Evolutionary conservation across 2,113 vertebrate species (phyloP), one percentile per base, ranked within the genome.

Genomic region (Phalacrocorax carbo): DNA sequence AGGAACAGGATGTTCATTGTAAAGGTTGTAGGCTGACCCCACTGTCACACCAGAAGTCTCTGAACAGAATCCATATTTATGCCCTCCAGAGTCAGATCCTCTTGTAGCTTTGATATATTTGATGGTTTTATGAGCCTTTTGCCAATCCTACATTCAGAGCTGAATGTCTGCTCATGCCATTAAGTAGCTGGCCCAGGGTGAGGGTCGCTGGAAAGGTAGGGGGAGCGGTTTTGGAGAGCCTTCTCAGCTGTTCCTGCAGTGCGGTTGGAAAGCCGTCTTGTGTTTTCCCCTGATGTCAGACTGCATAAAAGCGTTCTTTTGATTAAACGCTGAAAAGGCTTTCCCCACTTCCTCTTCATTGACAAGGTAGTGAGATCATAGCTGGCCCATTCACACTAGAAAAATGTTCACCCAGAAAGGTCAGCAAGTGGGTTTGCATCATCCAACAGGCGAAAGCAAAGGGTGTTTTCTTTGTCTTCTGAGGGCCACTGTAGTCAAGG

Each of bases 41-140:
- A 94, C 94, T 94, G 96, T 97, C 98, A 97, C 98, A 98, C 92
- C 96, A 95, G 96, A 97, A 95, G 93, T 98, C 98, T 98, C 91
- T 96, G 84, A 89, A 97, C 86, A 78, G 94, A 97, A 94, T 97
- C 88, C 96, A 83, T 96, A 92, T 96, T 97, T 97, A 96, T 97
- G 87, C 91, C 94, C 93, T 95, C 54, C 79, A 80, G 86, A 95
- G 95, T 97, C 89, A 79, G 92, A 91, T 89, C 71, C 68, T 84
- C 93, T 95, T 94, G 86, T 91, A 85, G 84, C 79, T 96, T 97
- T 97, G 96, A 96, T 97, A 91, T 93, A 97, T 97, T 96, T 94
- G 93, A 97, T 98, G 94, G 95, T 71, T 96, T 94, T 97, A 81
- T 90, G 94, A 90, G 96, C 72, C 68, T 94, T 97, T 96, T 95